A percentile compares a stretch with the other conserved stretches of the same genome.
phyloP scores from a whole-genome alignment of 2,113 vertebrate genomes.

The Brachionichthys hirsutus region DNA sequence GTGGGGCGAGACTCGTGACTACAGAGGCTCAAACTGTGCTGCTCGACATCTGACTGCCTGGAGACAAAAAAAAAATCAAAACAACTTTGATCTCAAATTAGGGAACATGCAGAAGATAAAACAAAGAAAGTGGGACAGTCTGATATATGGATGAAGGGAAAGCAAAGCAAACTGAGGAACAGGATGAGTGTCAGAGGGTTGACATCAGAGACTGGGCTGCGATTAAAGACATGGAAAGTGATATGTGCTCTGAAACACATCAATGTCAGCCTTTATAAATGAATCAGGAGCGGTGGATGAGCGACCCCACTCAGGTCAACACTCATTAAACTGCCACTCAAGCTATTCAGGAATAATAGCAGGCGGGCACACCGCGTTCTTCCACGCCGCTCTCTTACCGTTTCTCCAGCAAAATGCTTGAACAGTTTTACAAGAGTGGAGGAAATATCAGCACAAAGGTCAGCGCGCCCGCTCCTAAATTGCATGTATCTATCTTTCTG shows the following conservation, averaged over 20 bases:
- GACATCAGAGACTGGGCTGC: neutral
- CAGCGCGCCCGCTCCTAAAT: neutral
- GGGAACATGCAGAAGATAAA: constrained; percentile 42
- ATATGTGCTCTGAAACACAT: constrained; percentile 49
- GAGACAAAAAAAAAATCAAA: constrained; percentile 15
- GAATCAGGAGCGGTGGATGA: constrained; percentile 54
- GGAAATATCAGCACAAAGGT: constrained; percentile 13
- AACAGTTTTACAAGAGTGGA: constrained; percentile 13
- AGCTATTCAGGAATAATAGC: constrained; percentile 24
- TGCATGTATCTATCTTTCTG: neutral
- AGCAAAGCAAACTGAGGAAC: constrained; percentile 12
- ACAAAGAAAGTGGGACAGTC: constrained; percentile 33
- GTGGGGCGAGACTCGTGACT: constrained; percentile 10
- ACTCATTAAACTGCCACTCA: constrained; percentile 38
- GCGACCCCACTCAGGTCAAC: constrained; percentile 48
- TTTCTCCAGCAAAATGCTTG: constrained; percentile 1
- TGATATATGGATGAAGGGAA: neutral
- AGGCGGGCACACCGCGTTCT: constrained; percentile 1
- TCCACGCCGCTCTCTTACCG: neutral
- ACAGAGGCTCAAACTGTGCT: constrained; percentile 5
- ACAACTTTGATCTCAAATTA: constrained; percentile 19
- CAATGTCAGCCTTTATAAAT: constrained; percentile 48
- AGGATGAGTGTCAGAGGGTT: neutral
- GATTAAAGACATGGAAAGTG: neutral
- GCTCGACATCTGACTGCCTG: constrained; percentile 42